Base-by-base conservation (phyloP, 2,797 vertebrate species). In the Paramormyrops hopkinsi region DNA sequence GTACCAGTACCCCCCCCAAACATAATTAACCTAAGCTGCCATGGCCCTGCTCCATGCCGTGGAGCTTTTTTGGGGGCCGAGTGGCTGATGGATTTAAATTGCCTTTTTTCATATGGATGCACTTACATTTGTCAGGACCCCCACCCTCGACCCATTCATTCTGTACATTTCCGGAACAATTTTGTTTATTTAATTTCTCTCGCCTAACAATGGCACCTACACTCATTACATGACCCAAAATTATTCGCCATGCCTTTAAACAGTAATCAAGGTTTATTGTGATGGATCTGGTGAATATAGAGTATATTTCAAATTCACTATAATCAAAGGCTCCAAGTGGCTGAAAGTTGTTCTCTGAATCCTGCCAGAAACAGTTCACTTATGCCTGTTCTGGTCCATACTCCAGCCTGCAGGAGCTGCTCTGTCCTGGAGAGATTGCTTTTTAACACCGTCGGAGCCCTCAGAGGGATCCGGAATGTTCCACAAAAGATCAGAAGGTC, bases 1-100 rank as follows among this genome's bases (percentile, higher is more conserved):
- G 59, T 88, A 91, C 90, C 29, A 33, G 65, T 4, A 12, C 29
- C 29, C 1, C 11, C 62, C 22, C 2, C 65, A n/a, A 8, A 8
- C 56, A 22, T 59, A n/a, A 69, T 69, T 84, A 89, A 12, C 17
- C 92, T 89, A 91, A 92, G 91, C 92, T 86, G 92, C 93, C 91
- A 93, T 92, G 92, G 93, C 14, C 89, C 88, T 73, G 37, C 48
- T 87, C 82, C 89, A 88, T 19, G 86, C 86, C 5, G 29, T 33
- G 51, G 4, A 56, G 53, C 12, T 17, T 54, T 41, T 11, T 2
- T 4, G 51, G 29, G 46, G 22, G 1, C 8, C 5, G 11, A 41
- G 46, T 46, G 17, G 9, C 22, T 69, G 62, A 25, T 82, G 69
- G 17, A 37, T 44, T 88, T 76, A 73, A 48, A 37, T 50, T 3